Percentiles rank a stretch among this genome's conserved stretches.
phyloP scores from a whole-genome alignment of 2,113 vertebrate species.

The Ariopsis seemanni region DNA sequence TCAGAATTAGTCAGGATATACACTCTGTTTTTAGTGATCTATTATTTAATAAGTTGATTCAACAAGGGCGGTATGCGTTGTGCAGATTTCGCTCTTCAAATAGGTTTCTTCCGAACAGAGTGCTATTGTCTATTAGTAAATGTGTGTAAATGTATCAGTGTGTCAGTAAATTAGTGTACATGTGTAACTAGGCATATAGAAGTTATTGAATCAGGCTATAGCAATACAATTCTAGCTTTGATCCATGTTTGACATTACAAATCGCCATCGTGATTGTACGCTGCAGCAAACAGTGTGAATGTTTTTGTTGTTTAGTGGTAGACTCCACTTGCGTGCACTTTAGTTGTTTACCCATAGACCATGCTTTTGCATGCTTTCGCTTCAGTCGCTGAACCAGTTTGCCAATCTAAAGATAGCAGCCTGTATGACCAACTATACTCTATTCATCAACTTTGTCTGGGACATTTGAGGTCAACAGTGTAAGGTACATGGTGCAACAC shows the following conservation, averaged over 20 bases:
- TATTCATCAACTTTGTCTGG: not conserved
- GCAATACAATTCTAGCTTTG: not conserved
- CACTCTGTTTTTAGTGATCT: not conserved
- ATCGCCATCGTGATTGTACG: not conserved
- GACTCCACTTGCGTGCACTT: not conserved
- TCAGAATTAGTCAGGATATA: not conserved
- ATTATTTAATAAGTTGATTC: not conserved
- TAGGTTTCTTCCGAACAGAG: not conserved
- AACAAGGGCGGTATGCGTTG: not conserved
- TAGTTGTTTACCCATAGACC: not conserved
- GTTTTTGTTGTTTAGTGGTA: not conserved
- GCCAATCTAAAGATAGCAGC: constrained; percentile 19
- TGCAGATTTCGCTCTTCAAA: not conserved
- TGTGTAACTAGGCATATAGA: not conserved
- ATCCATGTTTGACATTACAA: not conserved
- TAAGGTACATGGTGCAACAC: not conserved
- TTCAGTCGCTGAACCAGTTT: constrained; percentile 25
- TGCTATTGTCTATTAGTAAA: not conserved
- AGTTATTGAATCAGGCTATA: not conserved
- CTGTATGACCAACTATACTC: not conserved
- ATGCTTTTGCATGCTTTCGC: not conserved
- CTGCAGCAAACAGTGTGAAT: not conserved
- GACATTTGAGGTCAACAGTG: constrained; percentile 8
- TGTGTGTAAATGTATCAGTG: too few species aligned
- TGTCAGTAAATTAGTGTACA: too few species aligned